phyloP scores from a whole-genome alignment of 2,113 vertebrate genomes.

The Barnardius zonarius region DNA sequence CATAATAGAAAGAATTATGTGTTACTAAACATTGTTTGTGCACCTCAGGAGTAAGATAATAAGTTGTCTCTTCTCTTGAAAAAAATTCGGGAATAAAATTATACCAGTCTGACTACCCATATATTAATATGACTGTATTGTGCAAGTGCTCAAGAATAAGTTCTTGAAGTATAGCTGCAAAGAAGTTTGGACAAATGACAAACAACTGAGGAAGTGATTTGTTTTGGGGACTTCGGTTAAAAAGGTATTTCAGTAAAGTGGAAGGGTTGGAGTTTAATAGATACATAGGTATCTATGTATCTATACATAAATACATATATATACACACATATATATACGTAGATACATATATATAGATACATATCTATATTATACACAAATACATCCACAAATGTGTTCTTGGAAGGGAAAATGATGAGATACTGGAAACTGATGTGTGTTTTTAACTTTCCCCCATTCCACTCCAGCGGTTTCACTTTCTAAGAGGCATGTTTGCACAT shows the following conservation, averaged over 20 bases:
- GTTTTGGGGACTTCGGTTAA: background rate
- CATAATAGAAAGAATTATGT: background rate
- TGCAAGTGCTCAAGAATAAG: background rate
- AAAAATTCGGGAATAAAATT: background rate
- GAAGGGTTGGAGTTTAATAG: background rate
- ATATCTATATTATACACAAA: background rate
- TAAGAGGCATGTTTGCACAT: constrained; percentile 60
- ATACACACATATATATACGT: too few species aligned
- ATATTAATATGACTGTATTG: background rate
- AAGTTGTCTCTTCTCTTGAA: background rate
- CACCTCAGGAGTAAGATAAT: background rate
- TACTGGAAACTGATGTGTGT: background rate
- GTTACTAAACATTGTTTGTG: background rate
- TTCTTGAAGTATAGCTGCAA: background rate
- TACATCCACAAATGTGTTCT: background rate
- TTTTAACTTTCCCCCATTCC: constrained; percentile 12
- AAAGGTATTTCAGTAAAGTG: background rate
- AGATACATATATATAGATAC: too few species aligned
- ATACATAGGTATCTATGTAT: background rate
- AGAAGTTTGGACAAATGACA: background rate
- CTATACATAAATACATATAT: background rate
- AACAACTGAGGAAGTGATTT: background rate
- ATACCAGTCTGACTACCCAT: background rate
- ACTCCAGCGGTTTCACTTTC: constrained; percentile 26
- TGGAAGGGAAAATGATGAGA: background rate